Conservation (phyloP, 2,888 invertebrate species). For the Holacanthella duospinosa region DNA sequence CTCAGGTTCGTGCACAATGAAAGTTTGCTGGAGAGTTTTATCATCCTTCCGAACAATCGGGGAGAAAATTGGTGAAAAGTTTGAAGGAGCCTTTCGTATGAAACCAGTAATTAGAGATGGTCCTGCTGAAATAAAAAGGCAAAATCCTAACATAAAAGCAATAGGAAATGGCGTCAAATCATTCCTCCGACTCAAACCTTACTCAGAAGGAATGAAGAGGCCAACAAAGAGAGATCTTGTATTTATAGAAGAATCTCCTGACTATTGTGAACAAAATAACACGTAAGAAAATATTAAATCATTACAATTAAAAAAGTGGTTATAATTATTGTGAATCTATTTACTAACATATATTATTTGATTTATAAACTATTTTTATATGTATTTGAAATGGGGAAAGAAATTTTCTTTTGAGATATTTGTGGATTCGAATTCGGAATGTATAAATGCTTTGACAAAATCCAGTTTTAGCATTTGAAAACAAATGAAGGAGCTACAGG, state of each 20-base stretch:
- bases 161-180: not conserved
- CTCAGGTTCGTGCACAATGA: constrained; percentile 79
- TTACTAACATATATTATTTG: too few species aligned
- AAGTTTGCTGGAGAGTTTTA: constrained; percentile 80
- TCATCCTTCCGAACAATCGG: constrained; percentile 67
- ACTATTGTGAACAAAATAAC: constrained; percentile 77
- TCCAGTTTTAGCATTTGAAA: too few species aligned
- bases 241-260: constrained; percentile 79
- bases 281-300: constrained; percentile 52
- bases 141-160: not conserved
- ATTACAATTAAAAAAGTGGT: too few species aligned
- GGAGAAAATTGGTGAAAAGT: constrained; percentile 62
- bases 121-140: constrained; percentile 17
- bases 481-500: too few species aligned
- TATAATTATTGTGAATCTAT: not conserved
- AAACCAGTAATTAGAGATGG: constrained; percentile 52
- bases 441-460: too few species aligned
- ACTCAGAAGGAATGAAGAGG: constrained; percentile 67
- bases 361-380: too few species aligned
- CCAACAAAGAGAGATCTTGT: constrained; percentile 84
- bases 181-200: constrained; percentile 49
- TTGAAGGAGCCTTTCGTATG: constrained; percentile 79
- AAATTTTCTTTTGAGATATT: too few species aligned
- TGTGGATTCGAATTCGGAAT: too few species aligned
- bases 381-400: too few species aligned